Conservation (phyloP, 1,140 invertebrate species). For the Melanaphis sacchari region DNA sequence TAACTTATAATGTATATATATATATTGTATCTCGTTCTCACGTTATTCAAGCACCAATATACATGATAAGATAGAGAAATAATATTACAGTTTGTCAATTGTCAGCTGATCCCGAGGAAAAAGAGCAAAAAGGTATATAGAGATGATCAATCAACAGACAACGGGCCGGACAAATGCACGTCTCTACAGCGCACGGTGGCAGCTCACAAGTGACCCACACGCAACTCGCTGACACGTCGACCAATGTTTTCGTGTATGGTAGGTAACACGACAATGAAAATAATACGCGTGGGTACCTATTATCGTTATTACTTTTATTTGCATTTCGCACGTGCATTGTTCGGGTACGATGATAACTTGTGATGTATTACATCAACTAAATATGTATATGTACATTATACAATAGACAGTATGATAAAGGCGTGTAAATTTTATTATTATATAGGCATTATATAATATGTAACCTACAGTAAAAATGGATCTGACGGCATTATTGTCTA, state of each 20-base stretch:
- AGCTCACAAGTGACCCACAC: neutral
- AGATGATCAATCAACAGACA: neutral
- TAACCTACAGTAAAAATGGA: neutral
- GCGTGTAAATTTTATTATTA: neutral
- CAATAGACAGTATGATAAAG: neutral
- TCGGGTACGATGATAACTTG: neutral
- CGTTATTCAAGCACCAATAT: neutral
- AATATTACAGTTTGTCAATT: neutral
- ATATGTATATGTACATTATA: neutral
- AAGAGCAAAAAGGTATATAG: neutral
- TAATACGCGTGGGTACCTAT: neutral
- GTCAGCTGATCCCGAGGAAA: neutral
- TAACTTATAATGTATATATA: no score
- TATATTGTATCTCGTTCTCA: neutral
- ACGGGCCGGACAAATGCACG: neutral
- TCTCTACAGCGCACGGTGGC: neutral
- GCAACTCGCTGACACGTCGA: neutral
- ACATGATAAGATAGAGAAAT: neutral
- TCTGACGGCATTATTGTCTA: neutral
- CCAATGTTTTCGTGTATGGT: neutral
- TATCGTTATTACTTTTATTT: conserved; percentile 11
- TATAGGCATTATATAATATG: neutral
- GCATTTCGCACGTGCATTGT: neutral
- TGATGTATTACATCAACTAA: neutral
- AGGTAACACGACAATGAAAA: neutral